Base-by-base conservation (phyloP, 2,797 vertebrate species). In the Platalea minor region DNA sequence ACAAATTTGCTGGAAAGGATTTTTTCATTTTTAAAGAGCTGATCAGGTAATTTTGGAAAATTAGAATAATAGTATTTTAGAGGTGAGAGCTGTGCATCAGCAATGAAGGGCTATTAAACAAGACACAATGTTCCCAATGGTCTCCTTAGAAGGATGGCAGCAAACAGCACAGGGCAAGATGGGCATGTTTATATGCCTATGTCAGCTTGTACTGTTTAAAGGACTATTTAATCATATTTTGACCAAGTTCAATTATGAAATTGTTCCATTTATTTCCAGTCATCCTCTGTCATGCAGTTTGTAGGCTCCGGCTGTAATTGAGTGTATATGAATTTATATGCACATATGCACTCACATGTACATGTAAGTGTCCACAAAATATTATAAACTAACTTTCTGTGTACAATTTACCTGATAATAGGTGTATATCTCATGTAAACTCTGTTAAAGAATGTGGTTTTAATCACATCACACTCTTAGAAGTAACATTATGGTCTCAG, bases 81-180 rank as follows among this genome's bases (percentile, higher is more conserved):
- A 85, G 11, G 11, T 59, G 21, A 78, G 53, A 60, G 25, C 21
- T 68, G 11, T 80, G 41, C 13, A 48, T 78, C 50, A 41, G 16
- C 43, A 39, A 15, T 18, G 17, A 35, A 65, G 12, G 20, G 31
- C 28, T 82, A 8, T 81, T 89, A 64, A 80, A 64, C 2, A 35
- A 73, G 45, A 41, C 3, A 26, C 1, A 0, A 5, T 56, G 21
- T 73, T 83, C 63, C 12, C 4, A 1, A 7, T 2, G 1, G 7
- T 54, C 17, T 80, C 0, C 31, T 73, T 67, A 28, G 19, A 89
- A 91, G 29, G 21, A 51, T 67, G 35, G 14, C 35, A 70, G 33
- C 13, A 59, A 61, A 76, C 12, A 63, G 17, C 41, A 16, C 23
- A 48, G 37, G 28, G 41, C 33, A 13, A 6, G n/a, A 75, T 48